Base-by-base conservation (phyloP, 92 coral and sea anemone genomes). In the Epizoanthus fatuus region DNA sequence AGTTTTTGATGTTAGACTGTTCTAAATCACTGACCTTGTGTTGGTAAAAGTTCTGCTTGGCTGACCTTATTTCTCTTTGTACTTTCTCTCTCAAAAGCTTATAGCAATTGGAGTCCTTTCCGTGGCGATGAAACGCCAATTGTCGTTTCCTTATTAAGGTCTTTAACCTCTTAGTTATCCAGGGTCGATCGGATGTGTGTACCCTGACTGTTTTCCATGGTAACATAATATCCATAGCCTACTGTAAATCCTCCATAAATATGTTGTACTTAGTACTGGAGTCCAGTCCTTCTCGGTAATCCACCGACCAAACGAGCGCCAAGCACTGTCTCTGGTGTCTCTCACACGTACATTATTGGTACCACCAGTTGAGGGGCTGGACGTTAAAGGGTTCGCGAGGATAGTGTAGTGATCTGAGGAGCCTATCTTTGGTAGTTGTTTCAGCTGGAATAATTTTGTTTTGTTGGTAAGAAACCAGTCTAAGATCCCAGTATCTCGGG, bases 111-210 rank as follows among this genome's bases (percentile, higher is more conserved):
- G 79, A 69, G 14, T 83, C 69, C 42, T 65, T 77, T 29, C 71
- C 54, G 63, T 76, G 19, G n/a, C 77, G 70, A 1, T 19, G 56
- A 66, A 86, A 86, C 40, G 79, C 71, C 4, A 51, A 64, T 62
- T 77, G 79, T 2, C 47, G 74, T 70, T 67, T 76, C 49, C 20
- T 60, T 25, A 86, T 77, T 55, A 51, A 47, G 42, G n/a, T 74
- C 63, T 85, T 85, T n/a, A 81, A 20, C 54, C 22, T 81, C 79
- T 81, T 68, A 2, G 86, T 81, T 4, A 16, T 81, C 79, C 68
- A 84, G 2, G 87, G 87, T 25, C 87, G 60, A 57, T 73, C 87
- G 40, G 87, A 40, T 68, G 81, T n/a, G 69, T 83, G 87, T 13
- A 83, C 32, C 19, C 45, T 69, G 8, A 81, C 38, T 71, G 87